A percentile compares a stretch with the other conserved stretches of the same genome.
Conservation (phyloP, 2,113 vertebrate genomes). For the Actinemys pallida region DNA sequence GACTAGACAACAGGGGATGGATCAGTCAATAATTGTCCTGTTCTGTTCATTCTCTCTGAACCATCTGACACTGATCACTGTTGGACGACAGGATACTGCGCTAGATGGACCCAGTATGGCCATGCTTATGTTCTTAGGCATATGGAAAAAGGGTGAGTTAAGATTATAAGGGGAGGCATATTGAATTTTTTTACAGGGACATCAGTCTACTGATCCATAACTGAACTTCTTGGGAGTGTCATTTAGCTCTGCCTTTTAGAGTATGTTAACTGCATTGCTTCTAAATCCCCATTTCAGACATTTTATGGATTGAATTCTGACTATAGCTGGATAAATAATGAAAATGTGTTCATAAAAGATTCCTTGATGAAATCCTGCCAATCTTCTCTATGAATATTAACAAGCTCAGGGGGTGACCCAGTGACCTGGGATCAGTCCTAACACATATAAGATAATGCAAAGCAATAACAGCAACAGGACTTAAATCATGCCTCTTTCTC, state of each 20-base stretch:
- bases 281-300: background rate
- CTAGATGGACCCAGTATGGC: background rate
- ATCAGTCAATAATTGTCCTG: background rate
- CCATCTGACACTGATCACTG: background rate
- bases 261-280: background rate
- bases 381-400: background rate
- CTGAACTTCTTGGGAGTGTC: background rate
- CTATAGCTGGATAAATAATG: background rate
- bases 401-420: background rate
- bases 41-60: background rate
- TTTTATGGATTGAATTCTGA: background rate
- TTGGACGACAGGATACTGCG: background rate
- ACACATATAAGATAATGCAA: background rate
- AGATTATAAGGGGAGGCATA: background rate
- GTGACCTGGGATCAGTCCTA: background rate
- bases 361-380: background rate
- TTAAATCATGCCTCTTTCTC: background rate
- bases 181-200: slow-evolving; percentile 24
- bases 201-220: background rate
- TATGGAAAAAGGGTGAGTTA: slow-evolving; percentile 10
- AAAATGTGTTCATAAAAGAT: background rate
- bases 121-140: background rate
- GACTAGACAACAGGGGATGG: background rate
- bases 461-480: background rate
- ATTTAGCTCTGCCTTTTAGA: background rate